These are phyloP conservation scores for Masnerella sp. DNA, from an alignment of 2,888 invertebrate genomes.

Conservation along the genomic window DNA sequence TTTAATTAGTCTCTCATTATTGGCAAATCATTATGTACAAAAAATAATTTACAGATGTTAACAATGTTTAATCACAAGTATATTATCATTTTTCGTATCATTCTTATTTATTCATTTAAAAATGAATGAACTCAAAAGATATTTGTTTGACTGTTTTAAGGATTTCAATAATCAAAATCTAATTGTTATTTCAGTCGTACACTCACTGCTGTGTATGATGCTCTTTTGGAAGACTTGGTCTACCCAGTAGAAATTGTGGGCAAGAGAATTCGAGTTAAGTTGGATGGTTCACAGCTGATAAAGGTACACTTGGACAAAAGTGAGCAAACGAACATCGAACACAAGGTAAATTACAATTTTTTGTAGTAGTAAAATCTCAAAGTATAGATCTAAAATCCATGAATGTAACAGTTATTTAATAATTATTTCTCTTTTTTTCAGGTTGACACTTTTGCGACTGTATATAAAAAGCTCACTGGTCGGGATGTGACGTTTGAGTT, in stretches of 20 bases:
- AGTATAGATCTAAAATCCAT: not conserved
- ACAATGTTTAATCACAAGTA: no score
- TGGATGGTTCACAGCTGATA: constrained; percentile 96
- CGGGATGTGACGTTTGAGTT: constrained; percentile 99
- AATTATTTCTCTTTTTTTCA: constrained; percentile 74
- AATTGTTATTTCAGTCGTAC: constrained; percentile 95
- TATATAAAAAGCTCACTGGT: constrained; percentile 99
- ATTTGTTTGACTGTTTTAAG: no score
- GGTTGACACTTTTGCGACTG: constrained; percentile 98
- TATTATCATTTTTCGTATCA: no score
- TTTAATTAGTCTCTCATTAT: no score
- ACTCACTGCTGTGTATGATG: constrained; percentile 97
- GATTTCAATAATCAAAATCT: no score
- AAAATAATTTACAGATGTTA: no score
- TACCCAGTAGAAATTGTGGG: constrained; percentile 99
- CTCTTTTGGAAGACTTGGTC: constrained; percentile 97
- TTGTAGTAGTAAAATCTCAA: not conserved
- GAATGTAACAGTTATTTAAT: not conserved
- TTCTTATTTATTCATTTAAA: no score
- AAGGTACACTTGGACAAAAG: constrained; percentile 99
- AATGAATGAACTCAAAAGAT: no score
- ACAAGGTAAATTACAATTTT: constrained; percentile 85
- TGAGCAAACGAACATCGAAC: constrained; percentile 98
- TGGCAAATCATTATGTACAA: no score
- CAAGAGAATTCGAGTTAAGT: constrained; percentile 96